Evolutionary conservation across 2,888 invertebrate species (phyloP), one percentile per base, ranked within the genome.

Genomic region (Mayetiola destructor): DNA sequence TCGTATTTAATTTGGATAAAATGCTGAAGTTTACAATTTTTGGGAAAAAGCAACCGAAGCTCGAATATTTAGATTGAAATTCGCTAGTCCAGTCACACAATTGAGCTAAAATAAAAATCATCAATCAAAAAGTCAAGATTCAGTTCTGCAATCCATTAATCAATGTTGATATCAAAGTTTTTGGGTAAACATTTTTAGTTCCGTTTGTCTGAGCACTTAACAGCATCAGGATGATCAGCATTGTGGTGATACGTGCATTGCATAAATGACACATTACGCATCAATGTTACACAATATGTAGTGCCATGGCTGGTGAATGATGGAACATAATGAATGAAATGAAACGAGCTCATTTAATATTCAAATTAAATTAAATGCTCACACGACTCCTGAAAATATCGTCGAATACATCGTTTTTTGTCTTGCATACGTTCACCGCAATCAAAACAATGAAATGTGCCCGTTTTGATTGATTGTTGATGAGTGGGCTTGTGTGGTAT

Each of bases 341-440:
- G 29, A 27, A 48, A 48, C 16, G 29, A 48, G 48, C 29, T 48
- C 48, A 48, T 48, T 48, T 48, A 48, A 48, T 48, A 48, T 48
- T 48, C 48, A 48, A 48, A 48, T 48, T 48, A 48, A 48, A 48
- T 48, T 48, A 48, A 48, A 48, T 48, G 48, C 48, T 48, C 48
- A 48, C 48, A 48, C 48, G 48, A 27, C 48, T 27, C n/a, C n/a
- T 18, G 5, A 6, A 16, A 20, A 4, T 48, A 16, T 48, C n/a
- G n/a, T 48, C 27, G 27, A 6, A 48, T 4, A 12, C n/a, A 40
- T 21, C 21, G 12, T 4, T 40, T 27, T 8, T 48, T 23, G 27
- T 48, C n/a, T n/a, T n/a, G n/a, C n/a, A n/a, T n/a, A n/a, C n/a
- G n/a, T n/a, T n/a, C n/a, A n/a, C n/a, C n/a, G n/a, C n/a, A n/a